These are phyloP conservation scores for Natrix natrix DNA, from an alignment of 2,797 vertebrate species.

Conservation along the genomic window DNA sequence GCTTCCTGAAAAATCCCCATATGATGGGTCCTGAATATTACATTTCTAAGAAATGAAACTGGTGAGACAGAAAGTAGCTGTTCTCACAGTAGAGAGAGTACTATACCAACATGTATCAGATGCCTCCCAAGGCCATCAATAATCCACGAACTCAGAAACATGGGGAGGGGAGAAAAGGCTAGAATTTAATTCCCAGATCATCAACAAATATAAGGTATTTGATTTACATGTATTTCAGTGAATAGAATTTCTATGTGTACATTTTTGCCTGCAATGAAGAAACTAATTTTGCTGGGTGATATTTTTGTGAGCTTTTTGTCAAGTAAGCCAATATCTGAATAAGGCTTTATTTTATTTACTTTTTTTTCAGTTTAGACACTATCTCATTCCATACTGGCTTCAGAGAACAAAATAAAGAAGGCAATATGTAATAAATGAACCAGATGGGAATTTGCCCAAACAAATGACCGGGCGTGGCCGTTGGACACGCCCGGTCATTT, in stretches of 20 bases:
- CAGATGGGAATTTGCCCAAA: background rate
- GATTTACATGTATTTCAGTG: background rate
- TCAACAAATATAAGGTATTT: background rate
- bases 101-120: background rate
- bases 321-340: background rate
- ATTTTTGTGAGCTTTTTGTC: background rate
- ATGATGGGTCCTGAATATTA: background rate
- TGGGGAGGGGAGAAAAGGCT: background rate
- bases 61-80: background rate
- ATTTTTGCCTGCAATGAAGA: background rate
- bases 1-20: background rate
- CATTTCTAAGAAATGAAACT: background rate
- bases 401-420: background rate
- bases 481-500: too few relatives aligned
- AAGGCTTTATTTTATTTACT: background rate
- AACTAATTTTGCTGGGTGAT: background rate
- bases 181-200: background rate
- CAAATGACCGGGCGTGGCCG: too few relatives aligned
- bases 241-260: background rate
- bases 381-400: background rate
- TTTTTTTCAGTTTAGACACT: background rate
- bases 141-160: background rate
- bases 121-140: background rate
- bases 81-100: background rate
- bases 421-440: background rate